Base-by-base conservation (phyloP, 2,888 invertebrate species). In the Drosophila parthenogenetica region DNA sequence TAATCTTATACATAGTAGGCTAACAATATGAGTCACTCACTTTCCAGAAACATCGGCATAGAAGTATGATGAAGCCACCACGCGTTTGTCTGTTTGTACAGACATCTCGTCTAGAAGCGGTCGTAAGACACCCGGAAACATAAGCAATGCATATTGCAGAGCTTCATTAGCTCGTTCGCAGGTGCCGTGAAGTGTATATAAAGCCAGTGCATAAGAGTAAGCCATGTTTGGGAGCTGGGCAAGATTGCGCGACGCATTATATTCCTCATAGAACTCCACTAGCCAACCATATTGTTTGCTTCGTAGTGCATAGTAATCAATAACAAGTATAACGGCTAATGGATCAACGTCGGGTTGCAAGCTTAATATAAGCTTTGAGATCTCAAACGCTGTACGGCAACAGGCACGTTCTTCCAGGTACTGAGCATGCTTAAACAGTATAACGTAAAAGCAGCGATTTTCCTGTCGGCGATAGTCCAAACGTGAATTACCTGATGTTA, bases 141-240 rank as follows among this genome's bases (percentile, higher is more conserved):
- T 96, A 5, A 96, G 92, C 25, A 98, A 92, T 5, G 97, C 96
- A 75, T 95, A 94, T 91, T 96, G 96, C n/a, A 97, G 91, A 75
- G 94, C 92, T 71, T 93, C 92, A 87, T 96, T 94, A n/a, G 95
- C 94, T 32, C 91, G 88, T 75, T 91, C 91, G 19, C 90, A 90
- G 58, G 93, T 93, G 50, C 93, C 92, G 39, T 93, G 92, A 25
- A 94, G 83, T 80, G 94, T 94, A 90, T 95, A 96, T 80, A 95
- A 92, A 2, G 96, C 96, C 76, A 97, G 92, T 0, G 97, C 96
- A 67, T 96, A 93, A 1, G 97, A 97, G 91, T 95, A 97, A 0
- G 96, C 95, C 93, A 97, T 96, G 91, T 97, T 98, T n/a, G 98
- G 98, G 66, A 98, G 92, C 90, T 96, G 96, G 42, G 95, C 94